These are phyloP conservation scores for Adelges cooleyi DNA, from an alignment of 1,140 invertebrate species.

Conservation along the genomic window DNA sequence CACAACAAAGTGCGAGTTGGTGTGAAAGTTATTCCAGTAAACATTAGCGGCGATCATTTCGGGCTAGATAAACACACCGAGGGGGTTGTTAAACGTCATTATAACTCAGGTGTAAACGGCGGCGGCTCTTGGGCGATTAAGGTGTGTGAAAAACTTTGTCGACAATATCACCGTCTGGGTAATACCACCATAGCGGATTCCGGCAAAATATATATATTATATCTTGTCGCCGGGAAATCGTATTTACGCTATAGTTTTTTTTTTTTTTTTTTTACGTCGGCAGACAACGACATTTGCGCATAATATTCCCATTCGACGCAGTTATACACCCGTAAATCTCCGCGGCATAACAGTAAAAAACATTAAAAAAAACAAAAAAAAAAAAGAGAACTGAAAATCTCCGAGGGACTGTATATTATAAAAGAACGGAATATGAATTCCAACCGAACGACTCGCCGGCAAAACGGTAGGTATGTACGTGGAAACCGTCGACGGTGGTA, in stretches of 20 bases:
- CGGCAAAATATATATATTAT: slow-evolving; percentile 14
- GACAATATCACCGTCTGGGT: background rate
- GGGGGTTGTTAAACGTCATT: too few species aligned
- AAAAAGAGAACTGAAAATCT: slow-evolving; percentile 8
- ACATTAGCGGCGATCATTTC: too few species aligned
- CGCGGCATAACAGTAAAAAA: slow-evolving; percentile 12
- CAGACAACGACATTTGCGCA: slow-evolving; percentile 18
- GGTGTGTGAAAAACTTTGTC: background rate
- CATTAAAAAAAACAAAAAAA: background rate
- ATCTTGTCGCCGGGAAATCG: background rate
- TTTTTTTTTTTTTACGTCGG: slow-evolving; percentile 11
- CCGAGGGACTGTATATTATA: background rate
- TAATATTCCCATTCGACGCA: slow-evolving; percentile 26
- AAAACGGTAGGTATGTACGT: background rate
- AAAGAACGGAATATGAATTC: background rate
- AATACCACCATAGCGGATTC: background rate
- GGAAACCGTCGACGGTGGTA: background rate
- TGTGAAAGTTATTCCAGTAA: too few species aligned
- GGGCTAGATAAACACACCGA: too few species aligned
- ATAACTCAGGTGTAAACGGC: too few species aligned
- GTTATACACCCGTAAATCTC: slow-evolving; percentile 26
- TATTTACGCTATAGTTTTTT: background rate
- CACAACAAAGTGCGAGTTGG: too few species aligned
- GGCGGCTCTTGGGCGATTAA: background rate
- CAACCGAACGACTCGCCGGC: background rate